These are phyloP conservation scores for Bettongia penicillata DNA, from an alignment of 2,113 vertebrate genomes.

Conservation along the genomic window DNA sequence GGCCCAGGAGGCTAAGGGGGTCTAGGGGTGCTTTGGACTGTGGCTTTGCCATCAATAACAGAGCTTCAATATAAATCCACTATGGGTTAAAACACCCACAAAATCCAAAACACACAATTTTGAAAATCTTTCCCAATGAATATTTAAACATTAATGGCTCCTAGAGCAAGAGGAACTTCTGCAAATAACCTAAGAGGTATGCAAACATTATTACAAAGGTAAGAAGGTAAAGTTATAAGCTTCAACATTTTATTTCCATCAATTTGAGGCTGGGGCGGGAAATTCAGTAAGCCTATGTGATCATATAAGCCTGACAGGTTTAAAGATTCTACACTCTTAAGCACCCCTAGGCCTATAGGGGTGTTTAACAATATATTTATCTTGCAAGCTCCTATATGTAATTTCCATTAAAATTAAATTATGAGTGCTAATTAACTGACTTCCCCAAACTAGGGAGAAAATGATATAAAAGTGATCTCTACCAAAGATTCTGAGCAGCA, in stretches of 20 bases:
- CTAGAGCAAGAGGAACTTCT: constrained; percentile 36
- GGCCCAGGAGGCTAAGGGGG: neutral
- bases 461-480: neutral
- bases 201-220: constrained; percentile 2
- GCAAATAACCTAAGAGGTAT: neutral
- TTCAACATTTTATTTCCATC: constrained; percentile 21
- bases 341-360: neutral
- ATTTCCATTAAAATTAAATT: constrained; percentile 39
- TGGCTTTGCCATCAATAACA: neutral
- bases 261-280: neutral
- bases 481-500: neutral
- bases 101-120: constrained; percentile 25
- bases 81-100: neutral
- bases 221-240: neutral
- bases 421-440: neutral
- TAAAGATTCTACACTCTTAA: neutral
- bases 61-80: neutral
- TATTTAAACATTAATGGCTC: constrained; percentile 26
- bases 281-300: neutral
- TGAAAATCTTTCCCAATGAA: constrained; percentile 34
- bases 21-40: neutral
- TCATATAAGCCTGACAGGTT: neutral
- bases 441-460: neutral
- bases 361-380: constrained; percentile 27
- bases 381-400: constrained; percentile 45